Conservation (phyloP, 2,888 invertebrate genomes). For the Euplexia lucipara region DNA sequence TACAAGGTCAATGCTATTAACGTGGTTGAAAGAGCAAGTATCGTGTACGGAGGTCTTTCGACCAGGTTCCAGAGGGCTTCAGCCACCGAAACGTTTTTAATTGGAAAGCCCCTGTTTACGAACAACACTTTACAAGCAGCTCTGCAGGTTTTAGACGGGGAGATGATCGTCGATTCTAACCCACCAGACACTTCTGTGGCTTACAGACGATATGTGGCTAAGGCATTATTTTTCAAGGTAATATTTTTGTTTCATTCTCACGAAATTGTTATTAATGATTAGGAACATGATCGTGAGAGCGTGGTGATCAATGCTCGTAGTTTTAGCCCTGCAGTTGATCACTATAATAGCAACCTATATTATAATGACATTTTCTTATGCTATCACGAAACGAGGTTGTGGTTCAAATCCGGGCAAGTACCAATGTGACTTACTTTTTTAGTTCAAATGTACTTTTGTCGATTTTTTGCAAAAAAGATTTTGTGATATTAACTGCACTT, state of each 20-base stretch:
- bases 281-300: too few relatives aligned
- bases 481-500: too few relatives aligned
- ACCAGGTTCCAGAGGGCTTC: constrained; percentile 83
- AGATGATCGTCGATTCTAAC: constrained; percentile 71
- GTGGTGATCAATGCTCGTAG: too few relatives aligned
- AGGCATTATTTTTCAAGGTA: constrained; percentile 92
- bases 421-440: too few relatives aligned
- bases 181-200: constrained; percentile 90
- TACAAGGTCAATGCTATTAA: constrained; percentile 75
- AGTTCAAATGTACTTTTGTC: too few relatives aligned
- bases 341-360: too few relatives aligned
- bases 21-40: constrained; percentile 78
- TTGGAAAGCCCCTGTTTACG: constrained; percentile 81
- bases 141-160: constrained; percentile 69
- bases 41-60: constrained; percentile 91
- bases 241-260: constrained; percentile 11
- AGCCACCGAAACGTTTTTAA: constrained; percentile 87
- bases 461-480: too few relatives aligned
- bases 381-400: too few relatives aligned
- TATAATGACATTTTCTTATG: too few relatives aligned
- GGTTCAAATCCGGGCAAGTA: too few relatives aligned
- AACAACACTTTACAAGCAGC: constrained; percentile 81
- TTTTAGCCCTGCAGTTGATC: too few relatives aligned
- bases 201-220: constrained; percentile 90
- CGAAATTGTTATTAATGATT: background rate